phyloP scores from a whole-genome alignment of 2,113 vertebrate species.

The Antechinus stuartii region DNA sequence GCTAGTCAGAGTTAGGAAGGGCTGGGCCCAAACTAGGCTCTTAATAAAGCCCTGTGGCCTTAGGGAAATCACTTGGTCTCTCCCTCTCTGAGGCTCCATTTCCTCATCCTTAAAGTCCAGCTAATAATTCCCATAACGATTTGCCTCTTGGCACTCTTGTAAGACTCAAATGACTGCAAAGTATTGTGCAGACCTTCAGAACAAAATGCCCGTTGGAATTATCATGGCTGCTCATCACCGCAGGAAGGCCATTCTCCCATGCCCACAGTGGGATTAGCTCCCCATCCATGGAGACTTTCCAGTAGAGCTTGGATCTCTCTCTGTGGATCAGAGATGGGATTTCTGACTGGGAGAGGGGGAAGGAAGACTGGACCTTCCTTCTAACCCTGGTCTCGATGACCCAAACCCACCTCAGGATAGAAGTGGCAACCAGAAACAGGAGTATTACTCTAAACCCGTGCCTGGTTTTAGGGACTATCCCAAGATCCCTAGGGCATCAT shows the following conservation, averaged over 20 bases:
- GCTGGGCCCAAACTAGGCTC: background rate
- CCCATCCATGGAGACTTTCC: background rate
- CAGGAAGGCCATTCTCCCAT: background rate
- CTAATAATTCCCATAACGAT: background rate
- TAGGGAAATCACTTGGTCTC: background rate
- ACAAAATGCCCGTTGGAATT: background rate
- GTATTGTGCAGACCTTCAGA: background rate
- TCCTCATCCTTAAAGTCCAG: background rate
- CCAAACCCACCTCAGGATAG: background rate
- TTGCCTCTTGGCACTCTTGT: background rate
- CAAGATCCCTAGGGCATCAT: background rate
- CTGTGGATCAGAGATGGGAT: background rate
- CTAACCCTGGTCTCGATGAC: background rate
- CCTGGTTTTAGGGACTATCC: background rate
- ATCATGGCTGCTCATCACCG: background rate
- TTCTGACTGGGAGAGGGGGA: background rate
- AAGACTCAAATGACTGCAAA: background rate
- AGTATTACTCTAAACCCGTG: background rate
- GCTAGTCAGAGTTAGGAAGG: background rate
- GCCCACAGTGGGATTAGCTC: background rate
- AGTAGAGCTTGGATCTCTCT: background rate
- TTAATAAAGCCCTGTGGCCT: background rate
- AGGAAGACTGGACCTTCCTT: background rate
- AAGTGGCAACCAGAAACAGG: background rate
- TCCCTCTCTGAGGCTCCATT: background rate